Conservation (phyloP, 92 coral and sea anemone species). For the Pocillopora meandrina region DNA sequence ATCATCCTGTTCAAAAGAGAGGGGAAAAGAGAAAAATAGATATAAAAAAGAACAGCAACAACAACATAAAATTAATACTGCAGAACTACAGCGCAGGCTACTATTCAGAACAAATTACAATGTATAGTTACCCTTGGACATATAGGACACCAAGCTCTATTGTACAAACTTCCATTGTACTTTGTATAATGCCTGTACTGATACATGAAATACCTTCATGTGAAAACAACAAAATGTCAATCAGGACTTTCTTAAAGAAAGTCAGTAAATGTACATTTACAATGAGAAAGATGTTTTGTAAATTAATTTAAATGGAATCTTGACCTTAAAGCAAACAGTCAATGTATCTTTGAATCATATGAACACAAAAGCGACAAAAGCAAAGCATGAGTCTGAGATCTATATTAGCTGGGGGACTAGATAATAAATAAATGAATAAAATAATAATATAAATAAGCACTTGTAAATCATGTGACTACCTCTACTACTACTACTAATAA, state of each 20-base stretch:
- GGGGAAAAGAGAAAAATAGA: too few relatives aligned
- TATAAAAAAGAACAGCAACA: too few relatives aligned
- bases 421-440: too few relatives aligned
- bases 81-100: slow-evolving; percentile 6
- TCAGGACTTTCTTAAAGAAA: neutral
- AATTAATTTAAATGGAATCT: slow-evolving; percentile 10
- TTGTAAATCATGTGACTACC: too few relatives aligned
- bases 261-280: neutral
- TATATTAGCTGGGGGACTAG: too few relatives aligned
- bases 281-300: neutral
- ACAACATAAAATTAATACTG: neutral
- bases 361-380: neutral
- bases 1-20: slow-evolving; percentile 27
- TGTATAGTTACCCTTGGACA: slow-evolving; percentile 64
- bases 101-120: neutral
- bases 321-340: slow-evolving; percentile 6
- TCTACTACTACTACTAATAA: too few relatives aligned
- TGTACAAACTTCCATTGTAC: slow-evolving; percentile 47
- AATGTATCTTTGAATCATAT: slow-evolving; percentile 2
- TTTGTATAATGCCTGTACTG: slow-evolving; percentile 50
- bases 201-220: slow-evolving; percentile 56
- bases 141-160: slow-evolving; percentile 61
- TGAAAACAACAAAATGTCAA: slow-evolving; percentile 8
- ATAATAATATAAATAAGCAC: too few relatives aligned
- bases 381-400: too few relatives aligned